Evolutionary conservation across 2,888 invertebrate species (phyloP).

Genomic region (Aproaerema taeniolella): DNA sequence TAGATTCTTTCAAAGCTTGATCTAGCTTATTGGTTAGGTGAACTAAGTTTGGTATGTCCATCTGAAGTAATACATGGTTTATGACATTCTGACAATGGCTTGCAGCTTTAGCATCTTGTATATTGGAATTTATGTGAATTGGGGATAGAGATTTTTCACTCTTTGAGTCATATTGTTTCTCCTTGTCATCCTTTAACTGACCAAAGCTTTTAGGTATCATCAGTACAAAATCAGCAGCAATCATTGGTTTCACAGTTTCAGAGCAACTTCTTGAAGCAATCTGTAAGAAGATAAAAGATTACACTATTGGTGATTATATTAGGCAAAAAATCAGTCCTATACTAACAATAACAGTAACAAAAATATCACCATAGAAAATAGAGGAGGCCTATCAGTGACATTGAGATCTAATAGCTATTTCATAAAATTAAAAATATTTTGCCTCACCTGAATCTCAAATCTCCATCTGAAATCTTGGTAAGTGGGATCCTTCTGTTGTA

Average conservation of each 20-base stretch:
- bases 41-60: conserved; percentile 75
- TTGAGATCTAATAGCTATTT: no score
- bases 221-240: conserved; percentile 56
- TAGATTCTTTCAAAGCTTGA: conserved; percentile 75
- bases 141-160: conserved; percentile 22
- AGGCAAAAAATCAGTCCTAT: no score
- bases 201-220: conserved; percentile 51
- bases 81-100: conserved; percentile 63
- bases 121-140: conserved; percentile 38
- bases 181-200: conserved; percentile 27
- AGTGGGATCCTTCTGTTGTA: conserved; percentile 54
- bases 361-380: no score
- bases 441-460: conserved; percentile 63
- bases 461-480: conserved; percentile 66
- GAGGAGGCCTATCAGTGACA: no score
- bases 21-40: conserved; percentile 73
- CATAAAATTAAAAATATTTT: no score
- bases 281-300: conserved; percentile 29
- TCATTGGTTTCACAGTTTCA: conserved; percentile 52
- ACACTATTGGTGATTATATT: background rate
- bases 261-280: conserved; percentile 45
- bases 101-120: conserved; percentile 58
- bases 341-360: no score
- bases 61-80: conserved; percentile 61
- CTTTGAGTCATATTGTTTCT: conserved; percentile 9